These are phyloP conservation scores for Drosophila dunni DNA, from an alignment of 1,140 invertebrate species.

Conservation along the genomic window DNA sequence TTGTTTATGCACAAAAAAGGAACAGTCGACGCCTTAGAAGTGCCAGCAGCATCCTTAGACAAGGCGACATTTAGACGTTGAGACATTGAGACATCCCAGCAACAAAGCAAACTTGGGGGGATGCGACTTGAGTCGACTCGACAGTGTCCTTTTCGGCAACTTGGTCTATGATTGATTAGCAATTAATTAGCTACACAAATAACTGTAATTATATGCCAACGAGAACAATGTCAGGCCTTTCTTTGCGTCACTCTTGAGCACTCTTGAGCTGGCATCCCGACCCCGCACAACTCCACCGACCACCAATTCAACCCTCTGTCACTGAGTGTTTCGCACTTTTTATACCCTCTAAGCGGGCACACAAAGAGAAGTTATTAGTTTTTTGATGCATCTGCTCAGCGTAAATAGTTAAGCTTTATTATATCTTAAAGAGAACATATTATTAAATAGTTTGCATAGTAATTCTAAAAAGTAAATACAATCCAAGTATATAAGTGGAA, in stretches of 20 bases:
- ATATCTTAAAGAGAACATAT: no score
- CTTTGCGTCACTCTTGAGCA: constrained; percentile 28
- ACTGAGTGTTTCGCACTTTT: constrained; percentile 5
- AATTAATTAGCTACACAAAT: constrained; percentile 84
- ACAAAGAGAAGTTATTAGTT: not conserved
- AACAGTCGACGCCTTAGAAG: constrained; percentile 64
- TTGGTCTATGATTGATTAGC: constrained; percentile 80
- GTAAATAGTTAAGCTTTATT: no score
- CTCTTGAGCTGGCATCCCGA: constrained; percentile 17
- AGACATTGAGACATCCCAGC: constrained; percentile 72
- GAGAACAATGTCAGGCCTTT: constrained; percentile 56
- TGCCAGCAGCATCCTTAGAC: constrained; percentile 29
- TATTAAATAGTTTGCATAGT: no score
- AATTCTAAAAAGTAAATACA: no score
- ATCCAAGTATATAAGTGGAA: no score
- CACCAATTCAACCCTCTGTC: not conserved
- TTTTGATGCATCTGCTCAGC: no score
- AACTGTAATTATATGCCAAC: constrained; percentile 79
- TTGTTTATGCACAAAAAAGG: constrained; percentile 66
- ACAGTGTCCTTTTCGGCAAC: constrained; percentile 57
- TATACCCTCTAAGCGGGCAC: constrained; percentile 1
- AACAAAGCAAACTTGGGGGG: constrained; percentile 37
- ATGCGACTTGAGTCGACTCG: constrained; percentile 1
- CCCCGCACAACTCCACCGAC: not conserved
- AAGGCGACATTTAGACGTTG: not conserved